phyloP scores from a whole-genome alignment of 2,797 vertebrate genomes.

The Loris lydekkerianus region DNA sequence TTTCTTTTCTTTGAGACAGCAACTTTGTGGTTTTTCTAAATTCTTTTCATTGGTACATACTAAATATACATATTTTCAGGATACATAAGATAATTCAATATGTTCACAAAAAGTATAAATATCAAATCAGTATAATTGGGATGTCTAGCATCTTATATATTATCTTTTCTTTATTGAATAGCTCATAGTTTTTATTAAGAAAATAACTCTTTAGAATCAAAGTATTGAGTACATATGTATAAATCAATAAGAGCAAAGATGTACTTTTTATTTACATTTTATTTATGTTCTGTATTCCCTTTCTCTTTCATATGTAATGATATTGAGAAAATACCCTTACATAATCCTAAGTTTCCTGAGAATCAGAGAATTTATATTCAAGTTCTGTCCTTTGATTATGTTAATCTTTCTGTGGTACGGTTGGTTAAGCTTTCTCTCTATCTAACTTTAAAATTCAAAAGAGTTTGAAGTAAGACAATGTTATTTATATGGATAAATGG shows the following conservation, averaged over 20 bases:
- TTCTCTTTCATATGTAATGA: background rate
- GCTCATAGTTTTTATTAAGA: background rate
- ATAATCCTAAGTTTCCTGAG: background rate
- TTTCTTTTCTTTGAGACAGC: background rate
- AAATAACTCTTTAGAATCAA: background rate
- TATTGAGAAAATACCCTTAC: background rate
- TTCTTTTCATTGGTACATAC: background rate
- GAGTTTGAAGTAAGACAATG: conserved; percentile 42
- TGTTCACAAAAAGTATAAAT: background rate
- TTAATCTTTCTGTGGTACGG: conserved; percentile 29
- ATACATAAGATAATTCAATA: background rate
- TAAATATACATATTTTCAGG: background rate
- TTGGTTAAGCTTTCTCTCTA: background rate
- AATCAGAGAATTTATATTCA: background rate
- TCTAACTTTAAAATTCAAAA: conserved; percentile 38
- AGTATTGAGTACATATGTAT: background rate
- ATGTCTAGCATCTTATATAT: background rate
- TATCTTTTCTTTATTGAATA: conserved; percentile 4
- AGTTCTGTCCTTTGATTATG: background rate
- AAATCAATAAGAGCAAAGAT: background rate
- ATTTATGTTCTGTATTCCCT: conserved; percentile 38
- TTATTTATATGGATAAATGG: background rate
- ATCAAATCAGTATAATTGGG: background rate
- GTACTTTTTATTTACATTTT: background rate
- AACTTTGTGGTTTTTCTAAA: background rate